A percentile compares a stretch with the other conserved stretches of the same genome.
phyloP scores from a whole-genome alignment of 1,140 invertebrate species.

The Drosophila busckii region DNA sequence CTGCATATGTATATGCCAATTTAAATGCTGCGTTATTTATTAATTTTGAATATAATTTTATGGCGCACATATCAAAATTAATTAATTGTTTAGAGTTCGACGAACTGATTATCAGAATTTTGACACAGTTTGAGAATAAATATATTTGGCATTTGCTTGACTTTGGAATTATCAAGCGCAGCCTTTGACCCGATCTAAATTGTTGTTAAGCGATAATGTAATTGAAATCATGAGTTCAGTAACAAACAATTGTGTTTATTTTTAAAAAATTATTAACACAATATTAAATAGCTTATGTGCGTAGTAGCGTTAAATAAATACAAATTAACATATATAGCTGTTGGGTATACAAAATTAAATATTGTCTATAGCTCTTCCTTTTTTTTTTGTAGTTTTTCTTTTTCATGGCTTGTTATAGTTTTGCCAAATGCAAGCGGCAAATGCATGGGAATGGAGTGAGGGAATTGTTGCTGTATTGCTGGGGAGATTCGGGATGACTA shows the following conservation, averaged over 20 bases:
- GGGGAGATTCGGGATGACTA: slow-evolving; percentile 15
- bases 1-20: too few relatives aligned
- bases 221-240: too few relatives aligned
- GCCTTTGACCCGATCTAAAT: too few relatives aligned
- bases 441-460: slow-evolving; percentile 52
- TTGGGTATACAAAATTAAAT: slow-evolving; percentile 34
- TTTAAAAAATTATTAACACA: slow-evolving; percentile 42
- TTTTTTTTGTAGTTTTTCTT: slow-evolving; percentile 37
- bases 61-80: too few relatives aligned
- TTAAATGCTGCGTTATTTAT: too few relatives aligned
- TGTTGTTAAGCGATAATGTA: too few relatives aligned
- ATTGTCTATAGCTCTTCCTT: slow-evolving; percentile 15
- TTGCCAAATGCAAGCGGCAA: slow-evolving; percentile 37
- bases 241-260: slow-evolving; percentile 67
- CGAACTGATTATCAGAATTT: too few relatives aligned
- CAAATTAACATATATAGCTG: slow-evolving; percentile 51
- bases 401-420: slow-evolving; percentile 63
- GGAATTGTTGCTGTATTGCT: slow-evolving; percentile 15
- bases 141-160: too few relatives aligned
- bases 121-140: too few relatives aligned
- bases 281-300: slow-evolving; percentile 56
- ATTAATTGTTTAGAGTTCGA: too few relatives aligned
- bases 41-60: too few relatives aligned
- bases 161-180: too few relatives aligned
- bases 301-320: slow-evolving; percentile 62